A percentile compares a stretch with the other conserved stretches of the same genome.
Evolutionary conservation across 2,888 invertebrate species (phyloP).

Genomic region (Creontiades dilutus): DNA sequence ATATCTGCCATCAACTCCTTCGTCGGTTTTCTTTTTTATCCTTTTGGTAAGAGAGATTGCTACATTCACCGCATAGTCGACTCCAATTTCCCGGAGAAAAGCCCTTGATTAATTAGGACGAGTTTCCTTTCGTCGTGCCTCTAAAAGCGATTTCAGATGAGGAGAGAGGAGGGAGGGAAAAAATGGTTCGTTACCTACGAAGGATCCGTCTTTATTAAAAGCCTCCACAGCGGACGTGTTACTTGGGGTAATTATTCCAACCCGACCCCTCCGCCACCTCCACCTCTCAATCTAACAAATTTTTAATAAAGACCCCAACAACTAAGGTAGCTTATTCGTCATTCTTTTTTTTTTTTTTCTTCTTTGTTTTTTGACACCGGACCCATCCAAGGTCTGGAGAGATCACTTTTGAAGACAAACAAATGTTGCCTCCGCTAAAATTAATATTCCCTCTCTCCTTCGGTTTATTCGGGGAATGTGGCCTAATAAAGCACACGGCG

Average conservation of each 20-base stretch:
- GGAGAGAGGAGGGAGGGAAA: neutral
- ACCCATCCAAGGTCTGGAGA: too few species aligned
- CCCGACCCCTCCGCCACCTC: neutral
- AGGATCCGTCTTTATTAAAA: conserved; percentile 23
- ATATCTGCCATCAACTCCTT: neutral
- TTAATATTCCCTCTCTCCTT: too few species aligned
- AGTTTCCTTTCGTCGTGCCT: neutral
- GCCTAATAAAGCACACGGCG: too few species aligned
- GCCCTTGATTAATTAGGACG: conserved; percentile 35
- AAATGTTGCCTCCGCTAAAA: too few species aligned
- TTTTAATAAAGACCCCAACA: too few species aligned
- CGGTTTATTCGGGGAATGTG: too few species aligned
- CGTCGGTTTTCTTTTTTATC: neutral
- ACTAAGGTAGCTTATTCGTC: too few species aligned
- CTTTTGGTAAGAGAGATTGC: neutral
- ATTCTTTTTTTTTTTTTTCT: too few species aligned
- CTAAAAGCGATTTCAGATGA: neutral
- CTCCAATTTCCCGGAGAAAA: neutral
- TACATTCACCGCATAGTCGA: neutral
- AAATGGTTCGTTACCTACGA: conserved; percentile 2
- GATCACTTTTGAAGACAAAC: too few species aligned
- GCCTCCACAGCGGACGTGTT: neutral
- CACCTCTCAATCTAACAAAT: too few species aligned
- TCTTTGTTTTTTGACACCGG: too few species aligned
- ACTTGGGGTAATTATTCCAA: conserved; percentile 6